phyloP scores from a whole-genome alignment of 2,888 invertebrate genomes.

The Conomelus anceps region DNA sequence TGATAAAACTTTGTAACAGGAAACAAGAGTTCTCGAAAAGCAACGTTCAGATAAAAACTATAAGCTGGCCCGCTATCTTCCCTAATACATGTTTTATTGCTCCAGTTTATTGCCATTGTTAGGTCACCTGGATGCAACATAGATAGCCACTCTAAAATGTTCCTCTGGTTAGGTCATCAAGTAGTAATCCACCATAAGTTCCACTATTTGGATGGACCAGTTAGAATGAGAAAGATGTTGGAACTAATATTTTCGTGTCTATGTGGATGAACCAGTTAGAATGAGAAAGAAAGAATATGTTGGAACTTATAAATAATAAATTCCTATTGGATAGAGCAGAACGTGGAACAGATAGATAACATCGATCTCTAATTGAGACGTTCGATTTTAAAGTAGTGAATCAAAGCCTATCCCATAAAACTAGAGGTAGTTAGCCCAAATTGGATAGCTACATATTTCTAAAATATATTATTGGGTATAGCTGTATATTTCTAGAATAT shows the following conservation, averaged over 20 bases:
- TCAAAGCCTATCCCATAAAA: neutral
- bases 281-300: neutral
- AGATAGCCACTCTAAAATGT: neutral
- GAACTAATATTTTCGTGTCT: too few species aligned
- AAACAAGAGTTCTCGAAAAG: neutral
- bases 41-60: neutral
- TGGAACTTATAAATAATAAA: neutral
- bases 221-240: neutral
- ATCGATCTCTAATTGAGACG: neutral
- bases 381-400: neutral
- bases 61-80: neutral
- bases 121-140: neutral
- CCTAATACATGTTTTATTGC: neutral
- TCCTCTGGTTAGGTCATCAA: neutral
- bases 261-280: neutral
- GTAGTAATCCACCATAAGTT: neutral
- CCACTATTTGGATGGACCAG: neutral
- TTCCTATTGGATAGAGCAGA: neutral
- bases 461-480: too few species aligned
- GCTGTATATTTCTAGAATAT: too few species aligned
- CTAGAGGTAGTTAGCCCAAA: neutral
- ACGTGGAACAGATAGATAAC: neutral
- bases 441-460: neutral
- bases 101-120: neutral
- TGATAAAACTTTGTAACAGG: neutral